Percentiles rank a stretch among this genome's conserved stretches.
Conservation (phyloP, 2,113 vertebrate genomes). For the Osmerus mordax region DNA sequence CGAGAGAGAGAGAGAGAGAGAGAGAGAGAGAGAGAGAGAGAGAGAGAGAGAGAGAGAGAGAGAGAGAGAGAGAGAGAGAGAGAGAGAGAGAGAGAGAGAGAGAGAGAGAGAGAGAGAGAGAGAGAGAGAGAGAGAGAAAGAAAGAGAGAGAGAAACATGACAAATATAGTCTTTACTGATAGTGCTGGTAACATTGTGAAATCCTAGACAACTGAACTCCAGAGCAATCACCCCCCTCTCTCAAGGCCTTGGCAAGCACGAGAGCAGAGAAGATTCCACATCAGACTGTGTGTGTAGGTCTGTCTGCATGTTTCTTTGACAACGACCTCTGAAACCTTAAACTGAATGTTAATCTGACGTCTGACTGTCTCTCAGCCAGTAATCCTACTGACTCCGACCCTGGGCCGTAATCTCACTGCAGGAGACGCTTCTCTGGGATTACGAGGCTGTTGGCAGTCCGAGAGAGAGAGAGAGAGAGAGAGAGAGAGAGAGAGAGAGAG, state of each 20-base stretch:
- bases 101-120: constrained; percentile 9
- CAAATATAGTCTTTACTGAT: not conserved
- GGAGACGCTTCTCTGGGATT: constrained; percentile 56
- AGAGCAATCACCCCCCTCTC: too few species aligned
- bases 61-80: not conserved
- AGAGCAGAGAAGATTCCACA: not conserved
- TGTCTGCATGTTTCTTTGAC: constrained; percentile 17
- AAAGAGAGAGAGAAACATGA: not conserved
- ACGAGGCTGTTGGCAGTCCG: constrained; percentile 10
- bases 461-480: constrained; percentile 1
- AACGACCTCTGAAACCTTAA: constrained; percentile 47
- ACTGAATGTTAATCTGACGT: constrained; percentile 64
- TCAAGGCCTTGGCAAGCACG: too few species aligned
- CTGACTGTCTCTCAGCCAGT: constrained; percentile 52
- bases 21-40: constrained; percentile 10
- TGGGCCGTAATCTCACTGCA: constrained; percentile 49
- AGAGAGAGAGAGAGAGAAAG: not conserved
- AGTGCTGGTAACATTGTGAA: too few species aligned
- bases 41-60: not conserved
- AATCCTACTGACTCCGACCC: constrained; percentile 49
- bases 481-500: constrained; percentile 11
- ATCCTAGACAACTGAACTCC: too few species aligned
- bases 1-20: constrained; percentile 7
- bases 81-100: too few species aligned
- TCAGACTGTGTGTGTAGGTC: not conserved